phyloP scores from a whole-genome alignment of 2,888 invertebrate species.

The Hylaea fasciaria region DNA sequence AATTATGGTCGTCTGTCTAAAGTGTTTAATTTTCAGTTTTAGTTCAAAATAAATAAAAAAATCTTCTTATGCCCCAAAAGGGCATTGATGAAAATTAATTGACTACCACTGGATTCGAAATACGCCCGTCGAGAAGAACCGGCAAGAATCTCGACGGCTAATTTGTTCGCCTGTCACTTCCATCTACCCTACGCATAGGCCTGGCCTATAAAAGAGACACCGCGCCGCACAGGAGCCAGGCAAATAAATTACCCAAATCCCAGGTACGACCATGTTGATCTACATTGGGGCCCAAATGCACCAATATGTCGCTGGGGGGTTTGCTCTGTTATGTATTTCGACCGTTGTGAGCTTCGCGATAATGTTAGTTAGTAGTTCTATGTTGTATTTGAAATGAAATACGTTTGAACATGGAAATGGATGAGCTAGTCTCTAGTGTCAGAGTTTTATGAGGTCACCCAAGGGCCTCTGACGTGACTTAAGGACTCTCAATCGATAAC shows the following conservation, averaged over 20 bases:
- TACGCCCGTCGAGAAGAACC: too few species aligned
- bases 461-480: too few species aligned
- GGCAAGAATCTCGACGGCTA: too few species aligned
- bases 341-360: constrained; percentile 19
- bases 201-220: constrained; percentile 44
- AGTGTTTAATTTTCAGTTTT: too few species aligned
- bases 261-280: constrained; percentile 68
- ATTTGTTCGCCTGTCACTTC: constrained; percentile 35
- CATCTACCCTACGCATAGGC: constrained; percentile 23
- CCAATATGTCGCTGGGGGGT: constrained; percentile 71
- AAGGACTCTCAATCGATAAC: too few species aligned
- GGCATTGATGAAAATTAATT: too few species aligned
- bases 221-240: constrained; percentile 53
- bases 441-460: too few species aligned
- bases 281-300: constrained; percentile 70
- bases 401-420: too few species aligned
- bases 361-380: constrained; percentile 9
- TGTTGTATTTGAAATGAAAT: neutral
- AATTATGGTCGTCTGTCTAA: too few species aligned
- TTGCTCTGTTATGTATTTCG: constrained; percentile 52
- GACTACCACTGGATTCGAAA: too few species aligned
- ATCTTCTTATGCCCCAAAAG: too few species aligned
- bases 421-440: neutral
- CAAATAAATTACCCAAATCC: constrained; percentile 78
- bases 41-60: too few species aligned